Evolutionary conservation across 2,113 vertebrate genomes (phyloP).

Genomic region (Eptatretus burgeri): DNA sequence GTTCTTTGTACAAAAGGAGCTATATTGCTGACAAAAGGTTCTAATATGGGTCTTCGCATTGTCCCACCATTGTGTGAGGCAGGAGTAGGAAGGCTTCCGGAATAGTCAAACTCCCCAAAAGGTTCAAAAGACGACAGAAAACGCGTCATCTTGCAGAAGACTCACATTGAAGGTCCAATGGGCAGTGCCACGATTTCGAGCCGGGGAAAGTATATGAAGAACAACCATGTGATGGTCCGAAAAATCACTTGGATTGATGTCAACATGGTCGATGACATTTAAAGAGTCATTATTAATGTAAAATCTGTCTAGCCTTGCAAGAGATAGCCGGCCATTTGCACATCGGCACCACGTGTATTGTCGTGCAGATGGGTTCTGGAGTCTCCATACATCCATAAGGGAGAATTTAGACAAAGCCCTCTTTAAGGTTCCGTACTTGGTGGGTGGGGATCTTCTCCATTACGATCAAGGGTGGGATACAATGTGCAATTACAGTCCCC

Average conservation of each 20-base stretch:
- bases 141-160: not conserved
- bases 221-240: not conserved
- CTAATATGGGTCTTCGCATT: not conserved
- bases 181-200: not conserved
- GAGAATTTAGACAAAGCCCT: not conserved
- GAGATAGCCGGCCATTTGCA: not conserved
- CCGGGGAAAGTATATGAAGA: not conserved
- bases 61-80: constrained; percentile 1
- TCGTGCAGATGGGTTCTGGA: not conserved
- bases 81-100: not conserved
- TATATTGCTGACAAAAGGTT: not conserved
- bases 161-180: not conserved
- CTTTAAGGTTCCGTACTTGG: not conserved
- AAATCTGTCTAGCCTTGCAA: not conserved
- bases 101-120: not conserved
- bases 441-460: not conserved
- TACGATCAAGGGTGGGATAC: not conserved
- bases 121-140: not conserved
- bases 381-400: not conserved
- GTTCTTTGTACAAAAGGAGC: not conserved
- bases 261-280: not conserved
- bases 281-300: not conserved
- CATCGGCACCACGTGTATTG: constrained; percentile 3
- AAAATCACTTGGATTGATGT: not conserved
- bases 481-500: not conserved